Evolutionary conservation across 2,888 invertebrate species (phyloP).

Genomic region (Drosophila austrosaltans): DNA sequence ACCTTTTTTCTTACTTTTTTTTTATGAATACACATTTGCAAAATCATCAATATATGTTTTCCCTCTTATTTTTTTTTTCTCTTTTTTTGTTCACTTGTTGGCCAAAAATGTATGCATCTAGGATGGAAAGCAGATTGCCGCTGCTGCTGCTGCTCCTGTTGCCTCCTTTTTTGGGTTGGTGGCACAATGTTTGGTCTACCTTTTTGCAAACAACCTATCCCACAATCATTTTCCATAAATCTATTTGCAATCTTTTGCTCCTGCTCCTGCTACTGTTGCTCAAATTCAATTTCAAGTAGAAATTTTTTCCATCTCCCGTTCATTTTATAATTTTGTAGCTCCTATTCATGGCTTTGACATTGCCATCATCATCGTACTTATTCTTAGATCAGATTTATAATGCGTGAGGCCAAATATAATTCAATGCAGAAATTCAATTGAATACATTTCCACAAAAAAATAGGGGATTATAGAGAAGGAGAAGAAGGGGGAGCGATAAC

Average conservation of each 20-base stretch:
- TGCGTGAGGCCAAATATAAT: slow-evolving; percentile 9
- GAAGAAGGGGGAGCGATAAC: too few species aligned
- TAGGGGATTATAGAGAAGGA: not conserved
- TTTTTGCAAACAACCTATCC: slow-evolving; percentile 30
- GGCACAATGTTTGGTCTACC: slow-evolving; percentile 32
- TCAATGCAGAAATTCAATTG: slow-evolving; percentile 1
- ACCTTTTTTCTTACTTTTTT: slow-evolving; percentile 32
- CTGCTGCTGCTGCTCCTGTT: too few species aligned
- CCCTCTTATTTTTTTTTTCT: slow-evolving; percentile 25
- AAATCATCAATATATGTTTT: slow-evolving; percentile 76
- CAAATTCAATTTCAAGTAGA: slow-evolving; percentile 54
- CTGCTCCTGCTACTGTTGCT: slow-evolving; percentile 31
- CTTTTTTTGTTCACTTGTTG: slow-evolving; percentile 37
- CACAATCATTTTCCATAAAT: slow-evolving; percentile 77
- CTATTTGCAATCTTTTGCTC: slow-evolving; percentile 63
- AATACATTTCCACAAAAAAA: slow-evolving; percentile 26
- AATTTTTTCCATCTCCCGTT: slow-evolving; percentile 29
- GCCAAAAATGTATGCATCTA: slow-evolving; percentile 55
- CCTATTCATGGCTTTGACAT: slow-evolving; percentile 41
- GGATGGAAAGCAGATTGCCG: slow-evolving; percentile 19
- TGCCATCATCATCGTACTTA: slow-evolving; percentile 3
- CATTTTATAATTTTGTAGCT: not conserved
- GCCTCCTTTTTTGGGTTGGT: slow-evolving; percentile 5
- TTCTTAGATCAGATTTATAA: slow-evolving; percentile 11
- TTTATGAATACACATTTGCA: slow-evolving; percentile 69